Evolutionary conservation across 2,113 vertebrate genomes (phyloP), one percentile per base, ranked within the genome.

Genomic region (Regulus satrapa): DNA sequence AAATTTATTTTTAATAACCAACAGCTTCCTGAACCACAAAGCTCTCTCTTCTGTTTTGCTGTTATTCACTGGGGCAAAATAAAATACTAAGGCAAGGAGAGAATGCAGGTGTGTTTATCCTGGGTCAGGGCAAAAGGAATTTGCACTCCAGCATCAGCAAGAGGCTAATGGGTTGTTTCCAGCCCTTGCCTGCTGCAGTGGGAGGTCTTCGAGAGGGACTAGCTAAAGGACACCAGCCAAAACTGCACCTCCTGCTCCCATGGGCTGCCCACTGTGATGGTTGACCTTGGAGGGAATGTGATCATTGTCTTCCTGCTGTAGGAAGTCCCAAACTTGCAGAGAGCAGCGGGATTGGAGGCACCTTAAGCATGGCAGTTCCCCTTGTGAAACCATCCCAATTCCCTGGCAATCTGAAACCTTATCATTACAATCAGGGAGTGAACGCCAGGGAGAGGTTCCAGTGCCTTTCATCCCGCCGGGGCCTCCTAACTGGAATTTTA

Each of bases 1-100:
- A 92, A 95, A 96, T 92, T 94, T 96, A 91, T 74, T 96, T 97
- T 97, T 95, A 91, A 93, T 95, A 96, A 92, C 89, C 56, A 32
- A 78, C 83, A 73, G 88, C 51, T 95, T 91, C 95, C 95, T 96
- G 82, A 92, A 92, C 67, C 75, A 86, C 91, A 93, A 88, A 94
- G 54, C 59, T 49, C 58, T 45, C 73, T 85, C 40, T 49, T 51
- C 75, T 96, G 88, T 93, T 95, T 93, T 91, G 89, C 75, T 94
- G 49, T 75, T 92, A 71, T 56, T 89, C 82, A 68, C 48, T 14
- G 28, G 28, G 36, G 79, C 81, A 95, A 94, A 94, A 88, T 32
- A 74, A 87, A 83, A 91, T 32, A 48, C 51, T 71, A 74, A 63
- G 76, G 80, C 51, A 93, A 94, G 66, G 85, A 71, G 38, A 63